These are phyloP conservation scores for Pseudorectes ferrugineus DNA, from an alignment of 2,113 vertebrate genomes.

Conservation along the genomic window DNA sequence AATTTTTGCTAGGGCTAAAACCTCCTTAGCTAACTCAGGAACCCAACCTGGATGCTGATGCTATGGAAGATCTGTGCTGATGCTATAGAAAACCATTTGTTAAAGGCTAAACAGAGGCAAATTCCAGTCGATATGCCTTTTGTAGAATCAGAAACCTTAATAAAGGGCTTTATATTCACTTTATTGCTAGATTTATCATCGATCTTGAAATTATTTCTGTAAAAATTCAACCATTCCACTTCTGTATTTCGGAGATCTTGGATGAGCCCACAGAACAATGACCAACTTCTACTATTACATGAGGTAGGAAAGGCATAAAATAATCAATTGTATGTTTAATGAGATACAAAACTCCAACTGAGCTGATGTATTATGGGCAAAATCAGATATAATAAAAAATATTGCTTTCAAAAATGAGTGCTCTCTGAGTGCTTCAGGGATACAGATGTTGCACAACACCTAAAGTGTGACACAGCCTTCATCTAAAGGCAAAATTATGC, in stretches of 20 bases:
- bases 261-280: background rate
- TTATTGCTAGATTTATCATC: background rate
- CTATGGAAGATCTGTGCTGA: background rate
- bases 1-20: background rate
- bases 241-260: background rate
- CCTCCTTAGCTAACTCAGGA: background rate
- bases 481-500: background rate
- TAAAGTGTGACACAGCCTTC: background rate
- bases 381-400: background rate
- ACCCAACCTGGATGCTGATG: background rate
- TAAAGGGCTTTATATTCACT: background rate
- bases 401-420: background rate
- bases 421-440: background rate
- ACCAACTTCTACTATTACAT: background rate
- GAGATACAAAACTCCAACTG: background rate
- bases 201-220: background rate
- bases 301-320: background rate
- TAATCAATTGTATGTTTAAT: background rate
- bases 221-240: background rate
- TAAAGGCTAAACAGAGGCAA: background rate
- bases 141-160: background rate
- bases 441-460: background rate
- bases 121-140: background rate
- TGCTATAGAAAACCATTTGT: background rate
- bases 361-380: background rate